Percentiles rank a stretch among this genome's conserved stretches.
phyloP scores from a whole-genome alignment of 2,888 invertebrate genomes.

The Apotomis capreana region DNA sequence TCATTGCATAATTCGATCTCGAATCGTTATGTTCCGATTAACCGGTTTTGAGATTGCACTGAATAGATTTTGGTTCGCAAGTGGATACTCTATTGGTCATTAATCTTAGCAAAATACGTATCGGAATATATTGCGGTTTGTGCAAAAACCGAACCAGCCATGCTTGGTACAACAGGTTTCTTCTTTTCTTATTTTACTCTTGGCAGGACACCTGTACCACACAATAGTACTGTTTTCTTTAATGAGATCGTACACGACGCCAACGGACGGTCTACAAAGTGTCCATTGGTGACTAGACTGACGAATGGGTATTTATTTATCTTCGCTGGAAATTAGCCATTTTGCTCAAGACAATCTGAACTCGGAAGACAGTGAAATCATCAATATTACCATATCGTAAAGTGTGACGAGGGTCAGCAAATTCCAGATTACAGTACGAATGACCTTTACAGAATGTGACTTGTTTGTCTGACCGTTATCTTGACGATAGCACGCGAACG shows the following conservation, averaged over 20 bases:
- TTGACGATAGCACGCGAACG: constrained; percentile 47
- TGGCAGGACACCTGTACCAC: too few relatives aligned
- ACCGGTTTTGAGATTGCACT: constrained; percentile 31
- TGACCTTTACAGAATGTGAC: constrained; percentile 55
- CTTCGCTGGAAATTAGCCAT: constrained; percentile 6
- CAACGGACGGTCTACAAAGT: too few relatives aligned
- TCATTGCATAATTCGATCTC: constrained; percentile 32
- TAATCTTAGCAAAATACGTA: not conserved
- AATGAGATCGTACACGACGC: too few relatives aligned
- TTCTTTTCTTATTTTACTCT: too few relatives aligned
- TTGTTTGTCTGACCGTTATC: constrained; percentile 52
- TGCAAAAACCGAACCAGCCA: not conserved
- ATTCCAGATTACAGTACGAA: constrained; percentile 48
- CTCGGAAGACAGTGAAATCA: constrained; percentile 51
- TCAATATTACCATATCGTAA: constrained; percentile 47
- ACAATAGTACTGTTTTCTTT: too few relatives aligned
- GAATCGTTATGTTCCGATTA: constrained; percentile 8
- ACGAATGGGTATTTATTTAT: too few relatives aligned
- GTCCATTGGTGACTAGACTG: too few relatives aligned
- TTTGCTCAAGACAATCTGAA: constrained; percentile 6
- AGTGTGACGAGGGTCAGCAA: constrained; percentile 45
- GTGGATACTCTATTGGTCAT: not conserved
- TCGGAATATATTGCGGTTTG: not conserved
- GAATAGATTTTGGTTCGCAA: not conserved
- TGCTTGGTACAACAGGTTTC: too few relatives aligned